These are phyloP conservation scores for Babylonia areolata DNA, from an alignment of 1,140 invertebrate species.

Conservation along the genomic window DNA sequence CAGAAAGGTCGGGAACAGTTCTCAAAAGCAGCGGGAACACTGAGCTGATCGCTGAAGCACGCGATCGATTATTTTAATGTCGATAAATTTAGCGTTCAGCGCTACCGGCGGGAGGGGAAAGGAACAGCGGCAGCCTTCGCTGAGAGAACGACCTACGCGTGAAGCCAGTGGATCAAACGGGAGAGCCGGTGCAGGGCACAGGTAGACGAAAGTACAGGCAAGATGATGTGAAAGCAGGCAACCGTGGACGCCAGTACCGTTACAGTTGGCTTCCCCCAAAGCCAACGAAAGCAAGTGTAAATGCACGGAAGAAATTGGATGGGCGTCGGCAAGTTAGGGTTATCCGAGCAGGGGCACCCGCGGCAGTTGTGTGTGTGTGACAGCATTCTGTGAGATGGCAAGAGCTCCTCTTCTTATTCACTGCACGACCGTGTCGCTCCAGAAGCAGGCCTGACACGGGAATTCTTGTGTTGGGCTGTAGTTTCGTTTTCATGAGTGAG, in stretches of 20 bases:
- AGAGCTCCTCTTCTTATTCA: background rate
- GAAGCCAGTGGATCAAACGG: constrained; percentile 36
- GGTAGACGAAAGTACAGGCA: constrained; percentile 18
- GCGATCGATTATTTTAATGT: background rate
- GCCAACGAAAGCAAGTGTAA: constrained; percentile 10
- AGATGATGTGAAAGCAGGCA: constrained; percentile 38
- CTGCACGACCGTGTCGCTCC: background rate
- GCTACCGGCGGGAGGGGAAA: constrained; percentile 24
- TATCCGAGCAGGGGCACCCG: background rate
- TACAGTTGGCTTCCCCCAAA: background rate
- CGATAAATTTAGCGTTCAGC: background rate
- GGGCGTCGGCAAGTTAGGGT: background rate
- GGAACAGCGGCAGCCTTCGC: constrained; percentile 23
- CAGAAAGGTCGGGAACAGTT: background rate
- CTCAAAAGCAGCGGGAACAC: background rate
- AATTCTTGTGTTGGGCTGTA: background rate
- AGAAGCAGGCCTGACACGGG: background rate
- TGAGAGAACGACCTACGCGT: constrained; percentile 4
- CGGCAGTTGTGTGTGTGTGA: constrained; percentile 17
- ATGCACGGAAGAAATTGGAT: background rate
- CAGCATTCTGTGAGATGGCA: constrained; percentile 1
- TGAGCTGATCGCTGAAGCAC: background rate
- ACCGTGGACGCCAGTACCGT: constrained; percentile 9
- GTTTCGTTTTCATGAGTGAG: constrained; percentile 27
- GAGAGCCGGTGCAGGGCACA: constrained; percentile 28